Evolutionary conservation across 2,888 invertebrate genomes (phyloP).

Genomic region (Elegia similella): DNA sequence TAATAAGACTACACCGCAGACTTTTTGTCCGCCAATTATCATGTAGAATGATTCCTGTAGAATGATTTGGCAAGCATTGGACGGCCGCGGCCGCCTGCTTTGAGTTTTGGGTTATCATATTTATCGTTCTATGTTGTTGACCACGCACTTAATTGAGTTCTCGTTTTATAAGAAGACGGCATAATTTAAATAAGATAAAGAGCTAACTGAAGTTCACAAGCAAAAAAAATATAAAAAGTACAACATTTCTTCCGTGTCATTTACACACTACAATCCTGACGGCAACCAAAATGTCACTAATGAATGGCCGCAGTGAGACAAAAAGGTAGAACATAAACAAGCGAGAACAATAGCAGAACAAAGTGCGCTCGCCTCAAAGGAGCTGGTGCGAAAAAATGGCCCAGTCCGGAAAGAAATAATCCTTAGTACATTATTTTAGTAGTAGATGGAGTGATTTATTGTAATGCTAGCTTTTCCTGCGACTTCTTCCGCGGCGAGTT

Average conservation of each 20-base stretch:
- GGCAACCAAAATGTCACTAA: constrained; percentile 32
- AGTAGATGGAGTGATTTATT: constrained; percentile 2
- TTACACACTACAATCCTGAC: constrained; percentile 3
- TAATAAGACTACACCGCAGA: too few relatives aligned
- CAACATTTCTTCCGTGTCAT: not conserved
- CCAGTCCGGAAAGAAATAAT: constrained; percentile 15
- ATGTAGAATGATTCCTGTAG: too few relatives aligned
- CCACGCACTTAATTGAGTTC: too few relatives aligned
- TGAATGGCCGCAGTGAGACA: constrained; percentile 37
- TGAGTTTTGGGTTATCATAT: too few relatives aligned
- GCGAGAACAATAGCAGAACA: constrained; percentile 43
- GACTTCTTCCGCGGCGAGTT: not conserved
- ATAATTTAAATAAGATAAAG: too few relatives aligned
- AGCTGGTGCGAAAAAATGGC: constrained; percentile 34
- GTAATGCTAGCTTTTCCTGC: not conserved
- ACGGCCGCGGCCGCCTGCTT: too few relatives aligned
- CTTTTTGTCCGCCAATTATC: too few relatives aligned
- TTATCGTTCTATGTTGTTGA: too few relatives aligned
- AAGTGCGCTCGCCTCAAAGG: constrained; percentile 42
- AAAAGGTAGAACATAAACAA: constrained; percentile 47
- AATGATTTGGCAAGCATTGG: too few relatives aligned
- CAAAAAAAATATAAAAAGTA: not conserved
- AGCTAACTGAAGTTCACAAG: too few relatives aligned
- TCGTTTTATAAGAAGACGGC: too few relatives aligned
- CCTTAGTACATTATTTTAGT: constrained; percentile 14